Evolutionary conservation across 1,140 invertebrate genomes (phyloP), one percentile per base, ranked within the genome.

Genomic region (Drosophila nigrodunni): DNA sequence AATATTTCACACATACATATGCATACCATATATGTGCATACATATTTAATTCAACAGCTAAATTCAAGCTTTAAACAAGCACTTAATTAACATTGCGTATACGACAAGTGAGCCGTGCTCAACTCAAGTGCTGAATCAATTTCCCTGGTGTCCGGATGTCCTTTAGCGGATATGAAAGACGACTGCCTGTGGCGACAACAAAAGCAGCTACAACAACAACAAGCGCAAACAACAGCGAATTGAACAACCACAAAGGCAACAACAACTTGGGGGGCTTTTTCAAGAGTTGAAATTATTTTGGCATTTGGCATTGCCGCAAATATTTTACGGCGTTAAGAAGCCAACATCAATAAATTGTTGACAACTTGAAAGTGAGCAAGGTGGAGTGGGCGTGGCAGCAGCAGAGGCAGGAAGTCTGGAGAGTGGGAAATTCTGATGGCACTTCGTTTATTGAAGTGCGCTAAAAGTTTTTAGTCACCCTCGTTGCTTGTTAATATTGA

Each of bases 41-140:
- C 52, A 68, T 77, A 79, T 65, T 86, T 57, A 80, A 85, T 87
- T 66, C 59, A 18, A 57, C 55, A 39, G 77, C 57, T 77, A 67
- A 74, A 66, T 41, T 30, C 25, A 6, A 7, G 61, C 81, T 59
- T 77, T 72, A 78, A 89, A 89, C 77, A 80, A 74, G 80, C 85
- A 89, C 77, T 88, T 88, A 88, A 88, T 83, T 88, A 89, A 89
- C 70, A 80, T 88, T 88, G 73, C 70, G 83, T 65, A 79, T 78
- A 43, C 58, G 58, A 47, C 52, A 59, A 65, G 68, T 62, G 47
- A 55, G 21, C 13, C 21, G 5, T 30, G 50, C 7, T 54, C 30
- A 15, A 54, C 50, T 35, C 50, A n/a, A 54, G 50, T 60, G 54
- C 50, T 72, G 82, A 88, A 88, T 89, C 80, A 88, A 88, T 88